A percentile compares a stretch with the other conserved stretches of the same genome.
Evolutionary conservation across 2,797 vertebrate species (phyloP).

Genomic region (Erpetoichthys calabaricus): DNA sequence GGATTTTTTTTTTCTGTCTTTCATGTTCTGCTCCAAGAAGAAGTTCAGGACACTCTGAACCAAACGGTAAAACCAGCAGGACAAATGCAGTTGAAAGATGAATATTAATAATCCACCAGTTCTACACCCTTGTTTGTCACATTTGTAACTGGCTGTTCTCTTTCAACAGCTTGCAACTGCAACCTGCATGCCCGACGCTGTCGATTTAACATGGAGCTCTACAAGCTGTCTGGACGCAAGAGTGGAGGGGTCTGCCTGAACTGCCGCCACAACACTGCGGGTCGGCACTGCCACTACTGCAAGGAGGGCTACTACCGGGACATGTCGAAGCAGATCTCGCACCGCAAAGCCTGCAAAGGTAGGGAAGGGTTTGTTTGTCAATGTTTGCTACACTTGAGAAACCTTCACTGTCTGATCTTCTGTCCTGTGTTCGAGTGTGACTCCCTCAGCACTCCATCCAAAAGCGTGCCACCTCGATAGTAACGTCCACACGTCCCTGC

Average conservation of each 20-base stretch:
- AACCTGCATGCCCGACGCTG: slow-evolving; percentile 87
- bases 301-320: slow-evolving; percentile 91
- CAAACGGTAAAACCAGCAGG: no score
- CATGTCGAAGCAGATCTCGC: slow-evolving; percentile 82
- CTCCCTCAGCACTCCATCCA: no score
- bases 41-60: no score
- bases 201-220: slow-evolving; percentile 96
- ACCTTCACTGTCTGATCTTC: slow-evolving; percentile 7
- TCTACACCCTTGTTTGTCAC: no score
- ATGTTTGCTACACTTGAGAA: not conserved
- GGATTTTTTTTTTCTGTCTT: no score
- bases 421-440: not conserved
- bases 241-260: slow-evolving; percentile 89
- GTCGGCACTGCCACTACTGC: slow-evolving; percentile 92
- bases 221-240: slow-evolving; percentile 82
- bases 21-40: no score
- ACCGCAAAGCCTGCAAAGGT: slow-evolving; percentile 94
- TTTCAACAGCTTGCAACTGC: slow-evolving; percentile 73
- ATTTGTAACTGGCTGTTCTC: not conserved
- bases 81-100: no score
- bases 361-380: slow-evolving; percentile 4
- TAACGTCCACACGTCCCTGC: no score
- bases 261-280: slow-evolving; percentile 88
- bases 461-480: no score
- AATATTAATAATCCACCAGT: no score